phyloP scores from a whole-genome alignment of 1,140 invertebrate species.

The Chlorops oryzae region DNA sequence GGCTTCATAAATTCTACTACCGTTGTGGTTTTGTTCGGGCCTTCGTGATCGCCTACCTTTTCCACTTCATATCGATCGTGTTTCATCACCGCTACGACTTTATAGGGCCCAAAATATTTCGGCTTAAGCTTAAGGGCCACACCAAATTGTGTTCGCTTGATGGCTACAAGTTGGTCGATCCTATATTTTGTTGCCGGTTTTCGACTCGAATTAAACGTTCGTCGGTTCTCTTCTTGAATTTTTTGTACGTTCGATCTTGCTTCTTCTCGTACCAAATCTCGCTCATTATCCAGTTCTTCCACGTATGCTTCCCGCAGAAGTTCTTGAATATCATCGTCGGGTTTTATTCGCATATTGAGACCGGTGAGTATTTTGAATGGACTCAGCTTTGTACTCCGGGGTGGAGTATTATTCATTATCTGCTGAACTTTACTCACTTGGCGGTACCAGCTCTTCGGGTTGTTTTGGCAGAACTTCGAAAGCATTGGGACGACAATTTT shows the following conservation, averaged over 20 bases:
- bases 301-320: conserved; percentile 31
- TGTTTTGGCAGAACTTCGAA: conserved; percentile 26
- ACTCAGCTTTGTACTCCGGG: conserved; percentile 31
- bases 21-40: conserved; percentile 23
- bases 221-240: conserved; percentile 38
- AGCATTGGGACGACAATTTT: conserved; percentile 27
- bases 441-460: conserved; percentile 34
- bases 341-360: conserved; percentile 25
- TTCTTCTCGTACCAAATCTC: conserved; percentile 9
- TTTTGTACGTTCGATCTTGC: conserved; percentile 33
- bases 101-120: conserved; percentile 42
- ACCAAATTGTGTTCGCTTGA: conserved; percentile 40
- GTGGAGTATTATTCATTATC: conserved; percentile 32
- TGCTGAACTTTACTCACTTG: conserved; percentile 26
- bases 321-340: conserved; percentile 24
- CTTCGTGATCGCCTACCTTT: conserved; percentile 24
- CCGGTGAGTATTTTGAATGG: conserved; percentile 41
- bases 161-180: conserved; percentile 40
- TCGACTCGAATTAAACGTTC: conserved; percentile 30
- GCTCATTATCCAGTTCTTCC: conserved; percentile 15
- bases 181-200: conserved; percentile 24
- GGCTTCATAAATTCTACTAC: conserved; percentile 37
- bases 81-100: background rate
- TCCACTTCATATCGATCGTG: conserved; percentile 22
- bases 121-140: conserved; percentile 29